phyloP scores from a whole-genome alignment of 2,113 vertebrate genomes.

The Platycercus adscitus region DNA sequence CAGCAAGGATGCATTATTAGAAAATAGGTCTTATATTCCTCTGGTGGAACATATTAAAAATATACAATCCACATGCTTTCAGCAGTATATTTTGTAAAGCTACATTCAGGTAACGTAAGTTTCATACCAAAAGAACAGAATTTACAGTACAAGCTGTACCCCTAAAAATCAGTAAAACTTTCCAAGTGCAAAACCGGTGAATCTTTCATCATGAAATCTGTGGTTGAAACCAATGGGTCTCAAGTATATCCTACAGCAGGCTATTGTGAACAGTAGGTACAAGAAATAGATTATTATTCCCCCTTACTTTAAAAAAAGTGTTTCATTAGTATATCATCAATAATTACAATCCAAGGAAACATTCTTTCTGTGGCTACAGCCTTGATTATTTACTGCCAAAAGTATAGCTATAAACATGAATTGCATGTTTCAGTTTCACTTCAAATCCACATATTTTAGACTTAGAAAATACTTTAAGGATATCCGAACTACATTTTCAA shows the following conservation, averaged over 20 bases:
- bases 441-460: background rate
- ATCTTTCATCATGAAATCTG: background rate
- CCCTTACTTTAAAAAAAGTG: background rate
- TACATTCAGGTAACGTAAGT: background rate
- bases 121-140: background rate
- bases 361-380: background rate
- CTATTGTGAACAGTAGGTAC: background rate
- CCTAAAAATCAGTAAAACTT: background rate
- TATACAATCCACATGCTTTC: conserved; percentile 5
- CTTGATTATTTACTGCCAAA: background rate
- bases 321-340: background rate
- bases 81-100: background rate
- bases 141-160: background rate
- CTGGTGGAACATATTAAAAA: conserved; percentile 10
- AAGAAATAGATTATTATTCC: background rate
- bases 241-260: background rate
- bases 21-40: conserved; percentile 37
- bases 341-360: background rate
- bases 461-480: background rate
- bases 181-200: background rate
- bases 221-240: background rate
- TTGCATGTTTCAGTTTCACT: background rate
- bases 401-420: background rate
- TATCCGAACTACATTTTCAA: background rate
- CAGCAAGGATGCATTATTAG: background rate